Percentiles rank a stretch among this genome's conserved stretches.
phyloP scores from a whole-genome alignment of 2,797 vertebrate genomes.

The Odontamblyopus lacepedii region DNA sequence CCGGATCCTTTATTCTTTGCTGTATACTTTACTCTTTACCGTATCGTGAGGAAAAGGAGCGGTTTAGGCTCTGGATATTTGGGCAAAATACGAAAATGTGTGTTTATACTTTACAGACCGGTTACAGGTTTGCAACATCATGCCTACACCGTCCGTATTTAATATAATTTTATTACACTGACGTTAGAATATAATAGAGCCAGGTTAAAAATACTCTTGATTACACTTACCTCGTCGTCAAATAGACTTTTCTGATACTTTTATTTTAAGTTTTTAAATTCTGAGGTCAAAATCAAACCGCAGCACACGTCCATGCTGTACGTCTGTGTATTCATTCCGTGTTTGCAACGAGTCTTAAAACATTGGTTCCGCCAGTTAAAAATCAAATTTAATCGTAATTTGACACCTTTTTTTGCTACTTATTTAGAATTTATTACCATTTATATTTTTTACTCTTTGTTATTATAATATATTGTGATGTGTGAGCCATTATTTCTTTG shows the following conservation, averaged over 20 bases:
- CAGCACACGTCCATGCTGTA: not conserved
- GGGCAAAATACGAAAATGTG: too few relatives aligned
- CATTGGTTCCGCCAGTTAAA: not conserved
- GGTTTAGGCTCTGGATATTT: too few relatives aligned
- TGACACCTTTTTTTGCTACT: too few relatives aligned
- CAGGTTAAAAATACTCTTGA: not conserved
- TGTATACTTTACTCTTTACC: too few relatives aligned
- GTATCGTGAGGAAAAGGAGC: too few relatives aligned
- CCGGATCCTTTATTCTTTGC: too few relatives aligned
- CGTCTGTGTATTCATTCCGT: not conserved
- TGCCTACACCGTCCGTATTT: not conserved
- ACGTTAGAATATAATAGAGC: not conserved
- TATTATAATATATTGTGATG: too few relatives aligned
- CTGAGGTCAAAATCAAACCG: not conserved
- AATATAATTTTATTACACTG: not conserved
- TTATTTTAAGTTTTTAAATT: not conserved
- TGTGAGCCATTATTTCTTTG: too few relatives aligned
- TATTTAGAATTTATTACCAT: too few relatives aligned
- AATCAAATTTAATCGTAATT: too few relatives aligned
- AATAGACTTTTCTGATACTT: not conserved
- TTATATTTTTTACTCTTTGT: too few relatives aligned
- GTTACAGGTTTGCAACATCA: not conserved
- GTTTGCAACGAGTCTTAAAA: not conserved
- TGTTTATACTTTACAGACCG: not conserved
- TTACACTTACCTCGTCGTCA: not conserved